Evolutionary conservation across 2,113 vertebrate genomes (phyloP).

Genomic region (Toxotes chatareus): DNA sequence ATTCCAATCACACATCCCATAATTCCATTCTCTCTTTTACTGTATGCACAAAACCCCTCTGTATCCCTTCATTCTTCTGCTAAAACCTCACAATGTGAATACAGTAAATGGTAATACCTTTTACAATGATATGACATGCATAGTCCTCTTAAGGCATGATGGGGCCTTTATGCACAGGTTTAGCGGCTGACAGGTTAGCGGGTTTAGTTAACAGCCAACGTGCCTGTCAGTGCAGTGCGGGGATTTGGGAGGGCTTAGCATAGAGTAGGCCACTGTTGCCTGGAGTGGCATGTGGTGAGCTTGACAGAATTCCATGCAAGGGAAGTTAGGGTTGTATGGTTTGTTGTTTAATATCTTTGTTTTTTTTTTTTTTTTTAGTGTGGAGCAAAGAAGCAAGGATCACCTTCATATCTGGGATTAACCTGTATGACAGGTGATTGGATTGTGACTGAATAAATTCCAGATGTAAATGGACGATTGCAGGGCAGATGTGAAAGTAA

Average conservation of each 20-base stretch:
- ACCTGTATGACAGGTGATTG: slow-evolving; percentile 19
- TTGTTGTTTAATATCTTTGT: slow-evolving; percentile 28
- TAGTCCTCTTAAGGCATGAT: slow-evolving; percentile 77
- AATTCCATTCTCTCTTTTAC: slow-evolving; percentile 48
- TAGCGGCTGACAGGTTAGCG: slow-evolving; percentile 79
- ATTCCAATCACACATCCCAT: slow-evolving; percentile 75
- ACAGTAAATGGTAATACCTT: slow-evolving; percentile 68
- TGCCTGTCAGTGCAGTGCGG: slow-evolving; percentile 65
- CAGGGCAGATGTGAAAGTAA: not conserved
- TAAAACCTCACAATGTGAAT: slow-evolving; percentile 49
- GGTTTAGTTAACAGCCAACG: slow-evolving; percentile 79
- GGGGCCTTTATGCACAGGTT: slow-evolving; percentile 78
- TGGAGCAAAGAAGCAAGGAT: slow-evolving; percentile 6
- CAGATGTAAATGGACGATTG: slow-evolving; percentile 9
- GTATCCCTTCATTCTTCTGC: slow-evolving; percentile 22
- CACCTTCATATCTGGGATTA: slow-evolving; percentile 48
- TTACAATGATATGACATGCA: slow-evolving; percentile 60
- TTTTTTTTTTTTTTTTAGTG: not conserved
- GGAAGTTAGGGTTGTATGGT: slow-evolving; percentile 23
- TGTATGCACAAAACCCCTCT: slow-evolving; percentile 36
- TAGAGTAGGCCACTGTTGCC: slow-evolving; percentile 61
- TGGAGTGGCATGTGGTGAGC: slow-evolving; percentile 48
- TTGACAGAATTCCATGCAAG: slow-evolving; percentile 26
- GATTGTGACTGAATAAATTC: slow-evolving; percentile 19
- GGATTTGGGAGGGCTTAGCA: slow-evolving; percentile 78